These are phyloP conservation scores for Notocelia uddmanniana DNA, from an alignment of 2,888 invertebrate species.

Conservation along the genomic window DNA sequence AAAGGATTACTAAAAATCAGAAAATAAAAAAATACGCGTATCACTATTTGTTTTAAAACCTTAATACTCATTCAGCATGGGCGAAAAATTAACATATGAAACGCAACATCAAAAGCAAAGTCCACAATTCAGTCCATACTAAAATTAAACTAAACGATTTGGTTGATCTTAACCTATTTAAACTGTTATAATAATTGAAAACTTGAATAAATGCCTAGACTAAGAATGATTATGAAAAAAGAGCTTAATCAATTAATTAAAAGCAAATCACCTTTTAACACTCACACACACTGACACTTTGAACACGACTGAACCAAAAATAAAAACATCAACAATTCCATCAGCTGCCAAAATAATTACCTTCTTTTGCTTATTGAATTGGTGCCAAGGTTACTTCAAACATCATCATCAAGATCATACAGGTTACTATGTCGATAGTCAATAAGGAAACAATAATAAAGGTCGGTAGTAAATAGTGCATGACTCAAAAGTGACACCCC, in stretches of 20 bases:
- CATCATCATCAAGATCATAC: constrained; percentile 46
- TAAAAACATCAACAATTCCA: constrained; percentile 37
- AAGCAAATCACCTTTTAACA: constrained; percentile 32
- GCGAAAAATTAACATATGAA: too few relatives aligned
- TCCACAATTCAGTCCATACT: not conserved
- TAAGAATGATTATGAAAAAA: not conserved
- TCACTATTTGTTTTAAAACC: too few relatives aligned
- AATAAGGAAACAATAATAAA: constrained; percentile 54
- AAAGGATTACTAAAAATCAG: too few relatives aligned
- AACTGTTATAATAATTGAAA: not conserved
- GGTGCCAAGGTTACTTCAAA: constrained; percentile 49
- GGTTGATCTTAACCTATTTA: not conserved
- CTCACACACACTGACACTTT: constrained; percentile 34
- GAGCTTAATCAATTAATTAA: not conserved
- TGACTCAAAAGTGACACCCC: constrained; percentile 38
- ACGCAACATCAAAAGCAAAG: not conserved
- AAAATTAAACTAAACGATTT: not conserved
- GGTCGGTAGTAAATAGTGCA: constrained; percentile 50
- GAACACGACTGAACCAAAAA: constrained; percentile 38
- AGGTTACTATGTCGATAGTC: constrained; percentile 48
- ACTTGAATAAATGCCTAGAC: too few relatives aligned
- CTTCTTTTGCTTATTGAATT: constrained; percentile 49
- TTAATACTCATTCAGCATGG: too few relatives aligned
- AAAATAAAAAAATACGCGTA: too few relatives aligned
- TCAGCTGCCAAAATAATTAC: constrained; percentile 44